phyloP scores from a whole-genome alignment of 2,113 vertebrate species.

The Epinephelus moara region DNA sequence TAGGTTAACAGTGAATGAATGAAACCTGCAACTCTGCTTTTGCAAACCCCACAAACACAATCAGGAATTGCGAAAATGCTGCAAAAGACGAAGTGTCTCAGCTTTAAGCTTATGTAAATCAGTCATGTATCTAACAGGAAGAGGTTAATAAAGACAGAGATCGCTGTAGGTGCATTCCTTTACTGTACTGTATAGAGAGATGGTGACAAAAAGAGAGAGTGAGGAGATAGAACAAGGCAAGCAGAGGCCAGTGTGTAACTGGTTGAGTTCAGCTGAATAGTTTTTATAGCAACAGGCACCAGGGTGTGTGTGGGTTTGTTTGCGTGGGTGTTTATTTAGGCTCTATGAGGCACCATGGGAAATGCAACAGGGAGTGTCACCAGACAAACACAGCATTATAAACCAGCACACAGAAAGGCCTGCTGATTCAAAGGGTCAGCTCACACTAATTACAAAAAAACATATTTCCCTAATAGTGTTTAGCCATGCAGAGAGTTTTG shows the following conservation, averaged over 20 bases:
- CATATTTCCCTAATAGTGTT: conserved; percentile 19
- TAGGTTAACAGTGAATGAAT: conserved; percentile 41
- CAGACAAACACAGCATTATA: conserved; percentile 56
- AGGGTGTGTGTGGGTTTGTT: conserved; percentile 69
- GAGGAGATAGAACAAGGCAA: background rate
- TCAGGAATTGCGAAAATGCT: conserved; percentile 37
- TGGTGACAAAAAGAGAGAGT: background rate
- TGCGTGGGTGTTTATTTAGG: conserved; percentile 69
- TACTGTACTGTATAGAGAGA: conserved; percentile 9
- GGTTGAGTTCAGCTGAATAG: conserved; percentile 64
- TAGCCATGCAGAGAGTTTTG: conserved; percentile 9
- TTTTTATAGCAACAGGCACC: conserved; percentile 71
- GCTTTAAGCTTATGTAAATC: conserved; percentile 25
- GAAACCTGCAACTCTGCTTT: conserved; percentile 39
- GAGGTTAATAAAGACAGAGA: conserved; percentile 35
- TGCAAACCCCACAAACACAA: conserved; percentile 53
- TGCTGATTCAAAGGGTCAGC: conserved; percentile 27
- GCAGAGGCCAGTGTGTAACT: conserved; percentile 53
- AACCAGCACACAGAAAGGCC: conserved; percentile 1
- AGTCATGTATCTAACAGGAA: conserved; percentile 2
- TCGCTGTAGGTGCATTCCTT: conserved; percentile 68
- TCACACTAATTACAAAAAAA: conserved; percentile 26
- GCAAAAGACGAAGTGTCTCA: conserved; percentile 24
- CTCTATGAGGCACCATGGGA: conserved; percentile 65
- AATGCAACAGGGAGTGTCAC: conserved; percentile 67